These are phyloP conservation scores for Caradrina clavipalpis DNA, from an alignment of 2,888 invertebrate species.

Conservation along the genomic window DNA sequence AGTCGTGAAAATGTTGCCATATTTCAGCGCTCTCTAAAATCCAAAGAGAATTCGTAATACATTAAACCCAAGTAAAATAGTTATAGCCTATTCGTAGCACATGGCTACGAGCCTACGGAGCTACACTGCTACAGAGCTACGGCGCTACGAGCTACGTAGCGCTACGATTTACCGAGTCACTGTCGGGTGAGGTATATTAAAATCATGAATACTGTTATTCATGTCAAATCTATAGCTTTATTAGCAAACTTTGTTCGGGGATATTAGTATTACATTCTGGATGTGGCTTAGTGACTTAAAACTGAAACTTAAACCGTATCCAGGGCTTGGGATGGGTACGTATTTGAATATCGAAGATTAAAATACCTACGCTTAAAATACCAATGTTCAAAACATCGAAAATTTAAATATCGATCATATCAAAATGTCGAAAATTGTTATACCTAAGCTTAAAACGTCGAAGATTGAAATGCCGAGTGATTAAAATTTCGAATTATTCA, in stretches of 20 bases:
- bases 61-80: constrained; percentile 65
- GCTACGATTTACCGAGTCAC: constrained; percentile 56
- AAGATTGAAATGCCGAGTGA: no score
- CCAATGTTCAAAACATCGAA: no score
- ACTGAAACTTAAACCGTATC: constrained; percentile 51
- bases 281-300: constrained; percentile 46
- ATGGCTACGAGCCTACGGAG: constrained; percentile 69
- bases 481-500: no score
- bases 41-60: constrained; percentile 62
- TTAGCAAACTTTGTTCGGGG: constrained; percentile 51
- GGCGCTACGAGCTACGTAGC: constrained; percentile 37
- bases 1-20: constrained; percentile 14
- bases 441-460: no score
- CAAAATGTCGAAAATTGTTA: no score
- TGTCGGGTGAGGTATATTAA: constrained; percentile 57
- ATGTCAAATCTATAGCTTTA: constrained; percentile 59
- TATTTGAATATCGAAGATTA: no score
- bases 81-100: constrained; percentile 73
- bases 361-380: no score
- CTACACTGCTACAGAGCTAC: constrained; percentile 64
- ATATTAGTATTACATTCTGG: constrained; percentile 42
- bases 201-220: constrained; percentile 56
- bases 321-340: constrained; percentile 23
- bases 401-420: no score
- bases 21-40: constrained; percentile 30